Evolutionary conservation across 2,888 invertebrate genomes (phyloP).

Genomic region (Germaria angustata): DNA sequence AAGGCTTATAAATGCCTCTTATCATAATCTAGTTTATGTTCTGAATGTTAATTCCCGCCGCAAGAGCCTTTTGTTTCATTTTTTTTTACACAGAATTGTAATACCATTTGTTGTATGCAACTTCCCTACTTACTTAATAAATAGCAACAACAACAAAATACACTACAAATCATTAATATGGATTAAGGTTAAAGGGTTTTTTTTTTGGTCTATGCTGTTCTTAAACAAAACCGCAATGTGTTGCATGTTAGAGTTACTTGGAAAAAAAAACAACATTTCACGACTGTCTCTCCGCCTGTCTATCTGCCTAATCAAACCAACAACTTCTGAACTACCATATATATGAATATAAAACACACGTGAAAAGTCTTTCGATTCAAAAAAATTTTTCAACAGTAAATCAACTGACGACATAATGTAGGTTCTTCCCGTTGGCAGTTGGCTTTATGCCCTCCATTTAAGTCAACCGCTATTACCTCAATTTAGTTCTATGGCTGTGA

Average conservation of each 20-base stretch:
- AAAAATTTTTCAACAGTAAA: background rate
- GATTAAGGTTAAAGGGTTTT: conserved; percentile 50
- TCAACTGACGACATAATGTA: conserved; percentile 2
- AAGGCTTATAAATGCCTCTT: background rate
- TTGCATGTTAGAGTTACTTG: conserved; percentile 20
- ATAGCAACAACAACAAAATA: conserved; percentile 2
- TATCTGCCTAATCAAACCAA: background rate
- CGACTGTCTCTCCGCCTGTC: background rate
- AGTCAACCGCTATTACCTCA: conserved; percentile 7
- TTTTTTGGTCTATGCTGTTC: background rate
- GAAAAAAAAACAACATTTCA: conserved; percentile 1
- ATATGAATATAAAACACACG: background rate
- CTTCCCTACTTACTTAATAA: too few relatives aligned
- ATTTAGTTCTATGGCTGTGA: conserved; percentile 17
- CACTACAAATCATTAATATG: conserved; percentile 55
- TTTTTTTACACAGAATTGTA: too few relatives aligned
- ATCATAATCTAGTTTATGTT: background rate
- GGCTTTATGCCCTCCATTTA: conserved; percentile 39
- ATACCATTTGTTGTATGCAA: too few relatives aligned
- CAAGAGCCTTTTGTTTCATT: too few relatives aligned
- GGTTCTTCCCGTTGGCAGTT: conserved; percentile 40
- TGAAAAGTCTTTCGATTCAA: background rate
- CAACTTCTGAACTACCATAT: background rate
- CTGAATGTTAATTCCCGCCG: background rate
- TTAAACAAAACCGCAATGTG: conserved; percentile 39